Evolutionary conservation across 2,113 vertebrate species (phyloP), one percentile per base, ranked within the genome.

Genomic region (Oostethus manadensis): DNA sequence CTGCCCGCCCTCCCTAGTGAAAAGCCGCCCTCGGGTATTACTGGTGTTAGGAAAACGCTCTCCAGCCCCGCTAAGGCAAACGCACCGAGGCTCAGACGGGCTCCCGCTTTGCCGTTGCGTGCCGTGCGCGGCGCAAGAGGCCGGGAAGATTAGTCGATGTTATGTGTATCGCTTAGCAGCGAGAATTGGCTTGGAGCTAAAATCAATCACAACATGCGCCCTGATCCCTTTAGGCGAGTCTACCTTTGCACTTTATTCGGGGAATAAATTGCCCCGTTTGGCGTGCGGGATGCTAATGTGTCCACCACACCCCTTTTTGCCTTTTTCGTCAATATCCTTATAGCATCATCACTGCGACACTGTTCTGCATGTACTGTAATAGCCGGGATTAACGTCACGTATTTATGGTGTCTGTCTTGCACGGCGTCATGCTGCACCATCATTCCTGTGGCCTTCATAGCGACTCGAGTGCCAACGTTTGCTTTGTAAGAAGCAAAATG

Each of bases 391-490:
- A 48, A 23, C 9, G 45, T 20, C 59, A 55, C 72, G 54, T 35
- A 48, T 1, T 18, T 35, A 13, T 16, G 35, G 23, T 33, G 29
- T 63, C 5, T 6, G 6, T 49, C 38, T 47, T 22, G 5, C 22
- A 9, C 21, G 10, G 14, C 8, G 33, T 20, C 56, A 58, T 65
- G 46, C 40, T 63, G 38, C 29, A 23, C 53, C 44, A 42, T 9
- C 45, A 1, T 47, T 77, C 22, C 10, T 50, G 71, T 77, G 66
- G 83, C 85, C 85, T 87, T 84, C 21, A 44, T 21, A 33, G 43
- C 73, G 10, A 71, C 33, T 54, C 13, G 80, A 84, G 83, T 85
- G 83, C 81, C 76, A 66, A 70, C 55, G 47, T 66, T 56, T 64
- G 51, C 63, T 66, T 70, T 74, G 5, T 43, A 57, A 62, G 43